Evolutionary conservation across 2,797 vertebrate species (phyloP), one percentile per base, ranked within the genome.

Genomic region (Peromyscus eremicus): DNA sequence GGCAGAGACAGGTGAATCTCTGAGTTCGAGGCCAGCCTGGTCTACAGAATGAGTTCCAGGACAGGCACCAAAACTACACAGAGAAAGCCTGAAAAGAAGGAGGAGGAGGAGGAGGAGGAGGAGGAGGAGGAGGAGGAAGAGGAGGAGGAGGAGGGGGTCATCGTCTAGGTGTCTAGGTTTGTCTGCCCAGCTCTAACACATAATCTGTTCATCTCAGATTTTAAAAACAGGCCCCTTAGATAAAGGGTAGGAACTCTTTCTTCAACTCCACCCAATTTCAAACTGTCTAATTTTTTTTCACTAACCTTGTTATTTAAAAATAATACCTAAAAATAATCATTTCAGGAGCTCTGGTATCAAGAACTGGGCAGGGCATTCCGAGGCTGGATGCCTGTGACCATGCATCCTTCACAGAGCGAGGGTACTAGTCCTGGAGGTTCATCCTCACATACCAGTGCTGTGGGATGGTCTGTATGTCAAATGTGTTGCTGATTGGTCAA

Each of bases 221-320:
- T 75, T 29, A 62, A 91, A 83, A 89, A 87, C 70, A 37, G 32
- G 29, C 32, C 32, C 52, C 32, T 27, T 27, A 75, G 19, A 87
- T 82, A 49, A 94, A 94, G 34, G 29, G 57, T 10, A 91, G 73
- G 9, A 13, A 70, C 49, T 87, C 52, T 75, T 96, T 96, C 96
- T 92, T 64, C 94, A 40, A 87, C 25, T 79, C 52, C 6, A 81
- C 46, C 21, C 27, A 89, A 60, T 95, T 94, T 95, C 60, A 90
- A 68, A 87, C 73, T 82, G 49, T 82, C 60, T 88, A 40, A 46
- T 68, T 62, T 82, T 95, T 95, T 95, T 92, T 79, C 55, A 68
- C 93, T 87, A 68, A 94, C 10, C 5, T 86, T 91, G 25, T 77
- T 79, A 83, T 96, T 96, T 89, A 19, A 92, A 95, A 95, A 25